phyloP scores from a whole-genome alignment of 2,113 vertebrate species.

The Neoarius graeffei region DNA sequence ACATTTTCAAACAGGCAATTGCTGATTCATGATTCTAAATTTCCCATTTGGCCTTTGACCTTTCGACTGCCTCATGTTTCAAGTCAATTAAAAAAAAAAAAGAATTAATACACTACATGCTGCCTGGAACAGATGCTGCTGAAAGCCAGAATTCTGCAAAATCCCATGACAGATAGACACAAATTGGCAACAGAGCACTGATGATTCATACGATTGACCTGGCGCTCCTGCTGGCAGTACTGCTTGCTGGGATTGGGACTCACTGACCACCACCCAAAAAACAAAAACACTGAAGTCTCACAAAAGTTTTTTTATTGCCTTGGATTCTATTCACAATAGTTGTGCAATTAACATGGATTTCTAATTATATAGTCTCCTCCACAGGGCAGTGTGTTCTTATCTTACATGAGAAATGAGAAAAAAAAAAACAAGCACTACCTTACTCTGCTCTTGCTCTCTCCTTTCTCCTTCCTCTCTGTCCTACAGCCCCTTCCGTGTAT shows the following conservation, averaged over 20 bases:
- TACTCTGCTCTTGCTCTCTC: constrained; percentile 35
- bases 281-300: neutral
- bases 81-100: constrained; percentile 26
- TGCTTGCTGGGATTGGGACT: constrained; percentile 24
- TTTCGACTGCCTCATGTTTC: constrained; percentile 38
- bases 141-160: constrained; percentile 27
- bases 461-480: constrained; percentile 54
- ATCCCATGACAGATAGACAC: constrained; percentile 35
- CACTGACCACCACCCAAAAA: neutral
- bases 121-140: constrained; percentile 35
- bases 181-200: constrained; percentile 39
- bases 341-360: neutral
- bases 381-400: neutral
- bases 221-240: constrained; percentile 47
- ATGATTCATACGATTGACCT: constrained; percentile 52
- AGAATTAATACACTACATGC: neutral
- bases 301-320: constrained; percentile 5
- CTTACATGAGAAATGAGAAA: neutral
- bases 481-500: constrained; percentile 70
- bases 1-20: neutral
- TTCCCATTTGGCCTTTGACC: constrained; percentile 10
- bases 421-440: neutral
- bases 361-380: neutral
- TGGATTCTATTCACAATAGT: neutral
- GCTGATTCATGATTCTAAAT: neutral